phyloP scores from a whole-genome alignment of 2,888 invertebrate species.

The Caenorhabditis sp. region DNA sequence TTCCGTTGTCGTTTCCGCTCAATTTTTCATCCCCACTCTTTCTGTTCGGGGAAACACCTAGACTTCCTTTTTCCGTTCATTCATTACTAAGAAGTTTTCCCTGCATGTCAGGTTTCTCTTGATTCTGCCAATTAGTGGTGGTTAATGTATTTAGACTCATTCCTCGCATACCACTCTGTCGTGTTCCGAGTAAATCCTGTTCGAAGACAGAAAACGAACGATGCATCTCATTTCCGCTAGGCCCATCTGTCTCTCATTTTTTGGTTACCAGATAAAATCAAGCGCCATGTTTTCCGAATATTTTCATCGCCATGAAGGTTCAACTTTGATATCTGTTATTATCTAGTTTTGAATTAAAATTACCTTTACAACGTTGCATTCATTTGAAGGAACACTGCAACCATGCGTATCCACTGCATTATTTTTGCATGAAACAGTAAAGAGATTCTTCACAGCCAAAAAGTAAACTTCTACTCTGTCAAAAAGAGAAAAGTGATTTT shows the following conservation, averaged over 20 bases:
- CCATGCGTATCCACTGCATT: constrained; percentile 10
- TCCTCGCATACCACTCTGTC: constrained; percentile 53
- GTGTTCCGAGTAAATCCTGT: constrained; percentile 58
- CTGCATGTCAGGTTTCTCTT: constrained; percentile 46
- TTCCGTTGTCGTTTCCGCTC: neutral
- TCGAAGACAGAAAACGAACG: constrained; percentile 46
- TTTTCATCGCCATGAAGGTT: neutral
- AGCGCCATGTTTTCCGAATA: neutral
- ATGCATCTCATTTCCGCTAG: constrained; percentile 48
- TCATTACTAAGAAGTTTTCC: constrained; percentile 40
- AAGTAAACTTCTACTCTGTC: no score
- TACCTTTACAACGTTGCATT: no score
- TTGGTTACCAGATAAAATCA: constrained; percentile 8
- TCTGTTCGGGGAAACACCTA: no score
- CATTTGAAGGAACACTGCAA: neutral
- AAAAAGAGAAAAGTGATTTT: no score
- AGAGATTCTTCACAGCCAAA: neutral
- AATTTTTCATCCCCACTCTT: neutral
- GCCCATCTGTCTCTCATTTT: neutral
- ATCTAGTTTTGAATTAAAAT: constrained; percentile 6
- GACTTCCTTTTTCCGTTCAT: neutral
- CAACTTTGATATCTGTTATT: constrained; percentile 4
- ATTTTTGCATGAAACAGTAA: neutral
- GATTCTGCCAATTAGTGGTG: constrained; percentile 44
- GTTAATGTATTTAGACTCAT: constrained; percentile 61